Evolutionary conservation across 2,888 invertebrate species (phyloP), one percentile per base, ranked within the genome.

Genomic region (Seira sanloemensis): DNA sequence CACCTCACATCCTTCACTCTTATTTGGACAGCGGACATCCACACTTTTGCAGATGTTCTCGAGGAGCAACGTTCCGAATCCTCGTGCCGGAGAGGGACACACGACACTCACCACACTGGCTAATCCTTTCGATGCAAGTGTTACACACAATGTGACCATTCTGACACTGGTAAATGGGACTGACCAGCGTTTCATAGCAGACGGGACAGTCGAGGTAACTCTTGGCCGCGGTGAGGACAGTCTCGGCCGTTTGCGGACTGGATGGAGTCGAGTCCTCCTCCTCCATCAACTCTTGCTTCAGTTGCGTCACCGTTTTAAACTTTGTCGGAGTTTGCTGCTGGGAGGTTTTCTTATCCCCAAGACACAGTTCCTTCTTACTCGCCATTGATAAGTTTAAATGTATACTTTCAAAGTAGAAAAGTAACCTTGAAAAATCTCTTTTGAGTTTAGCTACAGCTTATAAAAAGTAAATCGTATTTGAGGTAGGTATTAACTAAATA

Each of bases 61-160:
- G 66, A 75, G 24, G n/a, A 0, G 62, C 75, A 4, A 75, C 37
- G 25, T 75, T 80, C 62, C 80, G 24, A 23, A 80, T 75, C 50
- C 75, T 74, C 2, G 62, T 16, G n/a, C 58, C 74, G 1, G 74
- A 37, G 27, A 80, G 23, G 0, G 68, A 9, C 23, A 67, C 54
- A n/a, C 75, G 50, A 16, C 80, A 80, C 9, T 58, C 62, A 1
- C 74, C 73, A 58, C 80, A 80, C 18, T 80, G 54, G 2, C 7
- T 26, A 16, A 80, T n/a, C 16, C 50, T 27, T 4, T 73, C 67
- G 62, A 80, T 68, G 16, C 80, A 80, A 7, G 54, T 66, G 26
- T 68, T 74, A 25, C 80, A 80, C 67, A 80, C 50, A n/a, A 75
- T 80, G 24, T 80, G 80, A 9, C 80, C 80, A 58, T 50, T 67